Base-by-base conservation (phyloP, 2,888 invertebrate genomes). In the Sthenelais limicola region DNA sequence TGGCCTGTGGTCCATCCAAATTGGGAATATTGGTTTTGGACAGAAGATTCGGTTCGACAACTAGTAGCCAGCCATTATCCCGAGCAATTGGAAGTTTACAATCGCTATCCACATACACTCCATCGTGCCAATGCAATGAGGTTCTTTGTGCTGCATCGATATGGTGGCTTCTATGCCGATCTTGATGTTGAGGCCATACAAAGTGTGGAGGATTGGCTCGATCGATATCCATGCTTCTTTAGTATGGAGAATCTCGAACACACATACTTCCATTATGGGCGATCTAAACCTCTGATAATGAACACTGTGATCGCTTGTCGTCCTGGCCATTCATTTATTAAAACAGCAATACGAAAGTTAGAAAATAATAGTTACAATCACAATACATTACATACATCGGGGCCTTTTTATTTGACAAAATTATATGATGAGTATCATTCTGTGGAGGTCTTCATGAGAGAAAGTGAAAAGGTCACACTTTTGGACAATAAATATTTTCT, bases 161-260 rank as follows among this genome's bases (percentile, higher is more conserved):
- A 66, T 66, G 66, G 66, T 2, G 66, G 66, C 7, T 26, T 66
- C 35, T 66, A 66, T 66, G 43, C 43, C 15, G 66, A 66, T 26
- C 24, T 66, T 35, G 66, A 66, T 26, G 4, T 66, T 35, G 66
- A 66, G 66, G 35, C 24, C 15, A 18, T 66, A 2, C n/a, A 43
- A n/a, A 30, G 26, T 3, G 21, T 66, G 26, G 43, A 66, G 15
- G 33, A 15, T 9, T 66, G 66, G 66, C 35, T 43, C 12, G 15
- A 66, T 15, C 43, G 26, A 7, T 43, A 66, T 1, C 32, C 30
- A 18, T 66, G 66, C 66, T 66, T 66, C 26, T 43, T 66, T n/a
- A 66, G 38, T n/a, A 26, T 38, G 7, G 66, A 66, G 43, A 66
- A 35, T 24, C 43, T 24, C 33, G 66, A 66, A 24, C 66, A 66